Evolutionary conservation across 2,888 invertebrate species (phyloP).

Genomic region (Platycheirus albimanus): DNA sequence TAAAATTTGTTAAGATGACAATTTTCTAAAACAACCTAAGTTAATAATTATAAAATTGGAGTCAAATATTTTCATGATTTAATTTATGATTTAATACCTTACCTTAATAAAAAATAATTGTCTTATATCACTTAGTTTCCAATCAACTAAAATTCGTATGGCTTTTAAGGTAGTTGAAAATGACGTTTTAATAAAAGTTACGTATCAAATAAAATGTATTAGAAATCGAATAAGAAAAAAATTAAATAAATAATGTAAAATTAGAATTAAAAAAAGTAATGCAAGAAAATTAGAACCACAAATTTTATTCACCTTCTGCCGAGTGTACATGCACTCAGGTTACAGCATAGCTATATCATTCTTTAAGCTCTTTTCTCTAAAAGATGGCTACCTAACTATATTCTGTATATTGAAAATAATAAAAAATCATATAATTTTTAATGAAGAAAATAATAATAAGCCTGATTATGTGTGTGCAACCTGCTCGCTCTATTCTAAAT

Average conservation of each 20-base stretch:
- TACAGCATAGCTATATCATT: too few species aligned
- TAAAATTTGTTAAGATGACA: too few species aligned
- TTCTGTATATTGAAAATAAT: constrained; percentile 38
- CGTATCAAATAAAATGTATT: too few species aligned
- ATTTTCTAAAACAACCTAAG: too few species aligned
- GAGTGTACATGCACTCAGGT: background rate
- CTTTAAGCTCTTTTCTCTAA: background rate
- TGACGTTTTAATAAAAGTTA: too few species aligned
- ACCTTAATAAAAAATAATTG: too few species aligned
- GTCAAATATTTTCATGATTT: too few species aligned
- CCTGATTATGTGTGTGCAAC: background rate
- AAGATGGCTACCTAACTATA: background rate
- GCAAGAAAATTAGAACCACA: background rate
- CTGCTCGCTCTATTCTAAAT: constrained; percentile 16
- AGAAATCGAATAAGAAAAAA: background rate
- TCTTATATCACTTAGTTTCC: too few species aligned
- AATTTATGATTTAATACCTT: too few species aligned
- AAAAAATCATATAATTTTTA: constrained; percentile 18
- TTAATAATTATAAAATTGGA: too few species aligned
- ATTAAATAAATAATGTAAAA: background rate
- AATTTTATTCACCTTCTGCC: background rate
- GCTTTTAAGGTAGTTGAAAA: too few species aligned
- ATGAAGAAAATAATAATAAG: background rate
- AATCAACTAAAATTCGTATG: too few species aligned
- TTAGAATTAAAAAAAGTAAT: background rate